Percentiles rank a stretch among this genome's conserved stretches.
phyloP scores from a whole-genome alignment of 53 echinoderm and acorn worm species.

The Pentamera pediparva region DNA sequence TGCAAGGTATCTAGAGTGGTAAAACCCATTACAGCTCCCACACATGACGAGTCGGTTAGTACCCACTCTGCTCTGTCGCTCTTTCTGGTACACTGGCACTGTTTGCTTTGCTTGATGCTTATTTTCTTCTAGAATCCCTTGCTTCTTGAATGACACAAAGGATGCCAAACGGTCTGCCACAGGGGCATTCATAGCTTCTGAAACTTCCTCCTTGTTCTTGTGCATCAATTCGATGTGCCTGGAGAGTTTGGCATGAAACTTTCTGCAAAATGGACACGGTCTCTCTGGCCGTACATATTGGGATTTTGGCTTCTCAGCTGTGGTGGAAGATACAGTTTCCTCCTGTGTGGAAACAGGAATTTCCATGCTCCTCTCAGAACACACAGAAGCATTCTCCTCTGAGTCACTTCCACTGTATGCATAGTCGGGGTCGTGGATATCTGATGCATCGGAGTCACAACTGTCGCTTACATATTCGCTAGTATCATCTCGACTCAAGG shows the following conservation, averaged over 20 bases:
- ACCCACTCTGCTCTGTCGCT: background rate
- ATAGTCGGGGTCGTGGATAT: background rate
- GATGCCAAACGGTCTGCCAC: slow-evolving; percentile 1
- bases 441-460: background rate
- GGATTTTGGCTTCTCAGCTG: background rate
- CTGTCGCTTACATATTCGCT: background rate
- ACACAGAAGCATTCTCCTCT: background rate
- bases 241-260: slow-evolving; percentile 10
- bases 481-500: too few species aligned
- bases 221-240: slow-evolving; percentile 13
- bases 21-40: slow-evolving; percentile 36
- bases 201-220: background rate
- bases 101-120: slow-evolving; percentile 28
- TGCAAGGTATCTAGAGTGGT: background rate
- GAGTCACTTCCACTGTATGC: background rate
- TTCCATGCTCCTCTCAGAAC: background rate
- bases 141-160: slow-evolving; percentile 27
- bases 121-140: slow-evolving; percentile 38
- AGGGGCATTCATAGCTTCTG: slow-evolving; percentile 14
- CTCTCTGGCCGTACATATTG: background rate
- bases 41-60: slow-evolving; percentile 27
- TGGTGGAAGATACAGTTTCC: background rate
- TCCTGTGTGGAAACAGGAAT: background rate
- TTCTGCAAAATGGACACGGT: slow-evolving; percentile 20
- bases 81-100: slow-evolving; percentile 32